Evolutionary conservation across 2,113 vertebrate species (phyloP).

Genomic region (Zingel zingel): DNA sequence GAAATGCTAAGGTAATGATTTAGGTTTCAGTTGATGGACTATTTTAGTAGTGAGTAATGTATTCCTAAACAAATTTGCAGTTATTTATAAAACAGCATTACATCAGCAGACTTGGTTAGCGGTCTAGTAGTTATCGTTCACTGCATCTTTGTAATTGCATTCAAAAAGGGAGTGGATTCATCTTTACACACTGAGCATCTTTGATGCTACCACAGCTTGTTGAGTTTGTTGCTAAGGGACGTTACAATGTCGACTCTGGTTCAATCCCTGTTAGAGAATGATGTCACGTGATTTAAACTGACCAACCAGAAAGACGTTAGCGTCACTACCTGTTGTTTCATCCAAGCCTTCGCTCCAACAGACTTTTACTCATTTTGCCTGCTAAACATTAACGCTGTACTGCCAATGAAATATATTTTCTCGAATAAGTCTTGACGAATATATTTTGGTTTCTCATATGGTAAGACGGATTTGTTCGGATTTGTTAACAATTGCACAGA

Average conservation of each 20-base stretch:
- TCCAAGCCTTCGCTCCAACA: background rate
- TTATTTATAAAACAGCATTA: background rate
- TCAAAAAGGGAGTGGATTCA: background rate
- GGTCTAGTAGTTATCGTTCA: background rate
- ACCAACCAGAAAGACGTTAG: constrained; percentile 43
- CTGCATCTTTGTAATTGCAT: background rate
- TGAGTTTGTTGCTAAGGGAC: constrained; percentile 62
- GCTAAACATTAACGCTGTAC: background rate
- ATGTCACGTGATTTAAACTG: constrained; percentile 35
- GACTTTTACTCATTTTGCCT: background rate
- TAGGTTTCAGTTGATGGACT: background rate
- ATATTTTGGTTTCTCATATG: constrained; percentile 27
- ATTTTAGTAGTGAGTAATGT: background rate
- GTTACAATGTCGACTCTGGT: background rate
- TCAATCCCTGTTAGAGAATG: constrained; percentile 40
- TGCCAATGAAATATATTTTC: background rate
- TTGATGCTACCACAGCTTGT: background rate
- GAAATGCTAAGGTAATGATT: background rate
- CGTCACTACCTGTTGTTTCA: constrained; percentile 13
- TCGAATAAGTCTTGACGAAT: background rate
- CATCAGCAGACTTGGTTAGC: background rate
- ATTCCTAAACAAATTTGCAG: background rate
- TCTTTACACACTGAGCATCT: background rate
- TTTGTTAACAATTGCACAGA: background rate
- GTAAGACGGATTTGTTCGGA: constrained; percentile 34